Conservation (phyloP, 2,797 vertebrate genomes). For the Oryzias sinensis region DNA sequence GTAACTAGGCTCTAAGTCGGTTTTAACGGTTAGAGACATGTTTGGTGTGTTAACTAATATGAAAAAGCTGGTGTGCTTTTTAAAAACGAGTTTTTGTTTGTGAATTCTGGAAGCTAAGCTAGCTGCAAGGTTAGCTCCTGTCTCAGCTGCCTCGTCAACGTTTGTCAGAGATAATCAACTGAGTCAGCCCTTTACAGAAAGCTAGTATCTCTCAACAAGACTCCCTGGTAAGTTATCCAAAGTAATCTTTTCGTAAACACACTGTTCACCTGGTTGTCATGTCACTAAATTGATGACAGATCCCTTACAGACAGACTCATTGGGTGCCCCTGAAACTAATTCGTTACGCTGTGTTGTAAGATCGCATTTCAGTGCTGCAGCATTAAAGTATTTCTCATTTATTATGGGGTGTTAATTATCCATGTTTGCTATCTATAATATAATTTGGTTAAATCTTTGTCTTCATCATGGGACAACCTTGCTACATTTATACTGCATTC, state of each 20-base stretch:
- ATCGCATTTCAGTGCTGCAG: background rate
- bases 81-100: slow-evolving; percentile 17
- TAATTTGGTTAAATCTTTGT: background rate
- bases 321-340: background rate
- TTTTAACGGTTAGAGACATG: background rate
- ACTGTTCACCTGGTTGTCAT: slow-evolving; percentile 1
- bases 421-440: background rate
- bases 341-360: background rate
- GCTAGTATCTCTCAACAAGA: slow-evolving; percentile 4
- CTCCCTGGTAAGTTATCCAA: slow-evolving; percentile 34
- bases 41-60: slow-evolving; percentile 5
- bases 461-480: too few relatives aligned
- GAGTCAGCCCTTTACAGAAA: slow-evolving; percentile 25
- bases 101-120: slow-evolving; percentile 41
- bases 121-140: slow-evolving; percentile 48
- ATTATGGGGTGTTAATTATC: background rate
- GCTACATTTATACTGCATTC: too few relatives aligned
- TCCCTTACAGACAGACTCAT: background rate
- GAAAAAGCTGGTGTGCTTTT: slow-evolving; percentile 4
- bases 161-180: slow-evolving; percentile 15
- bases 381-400: background rate
- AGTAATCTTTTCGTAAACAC: background rate
- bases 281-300: background rate
- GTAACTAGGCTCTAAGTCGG: slow-evolving; percentile 14
- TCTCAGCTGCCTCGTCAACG: slow-evolving; percentile 14